These are phyloP conservation scores for Temnothorax curvispinosus DNA, from an alignment of 1,140 invertebrate species.

Conservation along the genomic window DNA sequence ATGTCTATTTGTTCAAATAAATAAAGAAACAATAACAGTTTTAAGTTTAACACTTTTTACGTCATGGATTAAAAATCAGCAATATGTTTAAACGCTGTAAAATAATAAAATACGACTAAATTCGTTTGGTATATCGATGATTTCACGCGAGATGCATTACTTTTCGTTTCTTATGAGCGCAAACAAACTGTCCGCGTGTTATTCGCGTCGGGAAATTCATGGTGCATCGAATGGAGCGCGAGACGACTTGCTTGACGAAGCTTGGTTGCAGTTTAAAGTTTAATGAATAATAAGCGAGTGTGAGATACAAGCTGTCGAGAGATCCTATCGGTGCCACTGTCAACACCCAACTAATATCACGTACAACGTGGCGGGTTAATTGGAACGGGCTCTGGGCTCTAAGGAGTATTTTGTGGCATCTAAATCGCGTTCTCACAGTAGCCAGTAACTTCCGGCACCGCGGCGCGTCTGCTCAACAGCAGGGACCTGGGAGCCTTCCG, in stretches of 20 bases:
- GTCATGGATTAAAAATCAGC: background rate
- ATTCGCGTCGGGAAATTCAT: slow-evolving; percentile 31
- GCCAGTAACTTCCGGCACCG: slow-evolving; percentile 36
- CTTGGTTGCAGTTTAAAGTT: slow-evolving; percentile 76
- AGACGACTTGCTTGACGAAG: slow-evolving; percentile 44
- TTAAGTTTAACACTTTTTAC: background rate
- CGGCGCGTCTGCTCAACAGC: slow-evolving; percentile 17
- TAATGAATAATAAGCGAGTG: slow-evolving; percentile 82
- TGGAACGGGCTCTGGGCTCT: slow-evolving; percentile 76
- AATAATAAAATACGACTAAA: slow-evolving; percentile 11
- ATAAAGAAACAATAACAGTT: background rate
- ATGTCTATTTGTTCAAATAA: background rate
- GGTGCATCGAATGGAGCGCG: slow-evolving; percentile 13
- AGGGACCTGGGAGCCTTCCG: background rate
- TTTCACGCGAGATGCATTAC: background rate
- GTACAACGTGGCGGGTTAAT: slow-evolving; percentile 83
- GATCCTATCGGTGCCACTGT: slow-evolving; percentile 83
- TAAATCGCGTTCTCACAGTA: slow-evolving; percentile 77
- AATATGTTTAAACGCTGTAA: background rate
- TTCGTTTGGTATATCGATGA: background rate
- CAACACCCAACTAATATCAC: slow-evolving; percentile 85
- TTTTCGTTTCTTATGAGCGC: background rate
- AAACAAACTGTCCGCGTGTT: slow-evolving; percentile 26
- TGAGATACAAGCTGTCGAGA: slow-evolving; percentile 72
- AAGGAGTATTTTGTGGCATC: slow-evolving; percentile 78